Evolutionary conservation across 2,113 vertebrate species (phyloP).

Genomic region (Gavia stellata): DNA sequence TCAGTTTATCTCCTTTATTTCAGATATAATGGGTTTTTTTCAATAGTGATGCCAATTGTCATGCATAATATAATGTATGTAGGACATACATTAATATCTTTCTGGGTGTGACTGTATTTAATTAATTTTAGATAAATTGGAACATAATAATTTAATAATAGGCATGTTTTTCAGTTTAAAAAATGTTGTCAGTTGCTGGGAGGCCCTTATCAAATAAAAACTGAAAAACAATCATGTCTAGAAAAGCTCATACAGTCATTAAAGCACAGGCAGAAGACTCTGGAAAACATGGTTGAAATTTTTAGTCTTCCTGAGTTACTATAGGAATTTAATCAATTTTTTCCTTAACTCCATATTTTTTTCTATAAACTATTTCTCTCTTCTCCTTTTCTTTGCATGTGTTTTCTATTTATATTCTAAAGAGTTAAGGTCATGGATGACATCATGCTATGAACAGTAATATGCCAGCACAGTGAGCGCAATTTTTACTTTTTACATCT

Average conservation of each 20-base stretch:
- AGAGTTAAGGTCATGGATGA: background rate
- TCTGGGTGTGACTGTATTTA: background rate
- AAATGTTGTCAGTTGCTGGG: background rate
- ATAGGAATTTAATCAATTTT: background rate
- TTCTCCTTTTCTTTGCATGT: background rate
- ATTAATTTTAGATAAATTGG: background rate
- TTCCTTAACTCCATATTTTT: background rate
- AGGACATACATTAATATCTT: background rate
- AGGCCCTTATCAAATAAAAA: background rate
- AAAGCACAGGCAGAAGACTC: background rate
- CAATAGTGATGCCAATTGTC: background rate
- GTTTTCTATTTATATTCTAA: background rate
- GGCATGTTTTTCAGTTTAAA: background rate
- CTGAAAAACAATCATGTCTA: background rate
- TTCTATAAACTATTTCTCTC: background rate
- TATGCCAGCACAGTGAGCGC: background rate
- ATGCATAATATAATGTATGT: background rate
- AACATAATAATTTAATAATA: background rate
- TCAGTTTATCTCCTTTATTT: background rate
- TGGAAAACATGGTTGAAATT: background rate
- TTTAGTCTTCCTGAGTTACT: background rate
- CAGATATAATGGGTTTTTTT: background rate
- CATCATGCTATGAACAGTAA: background rate
- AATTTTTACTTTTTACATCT: background rate
- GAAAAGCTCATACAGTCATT: background rate